Evolutionary conservation across 2,113 vertebrate genomes (phyloP).

Genomic region (Castor canadensis): DNA sequence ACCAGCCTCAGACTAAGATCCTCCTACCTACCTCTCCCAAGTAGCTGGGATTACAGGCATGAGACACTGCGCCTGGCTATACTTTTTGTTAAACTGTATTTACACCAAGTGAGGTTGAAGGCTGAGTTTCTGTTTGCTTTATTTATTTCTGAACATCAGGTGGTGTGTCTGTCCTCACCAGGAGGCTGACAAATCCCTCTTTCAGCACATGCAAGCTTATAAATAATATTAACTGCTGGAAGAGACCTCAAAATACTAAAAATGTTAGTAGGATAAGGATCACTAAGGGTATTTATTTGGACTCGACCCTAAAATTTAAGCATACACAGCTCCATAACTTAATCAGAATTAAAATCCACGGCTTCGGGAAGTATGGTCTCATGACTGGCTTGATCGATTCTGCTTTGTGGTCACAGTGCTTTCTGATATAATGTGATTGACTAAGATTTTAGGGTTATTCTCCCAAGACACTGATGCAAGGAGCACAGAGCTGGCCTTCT

Average conservation of each 20-base stretch:
- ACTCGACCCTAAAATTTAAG: too few relatives aligned
- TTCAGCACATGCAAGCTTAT: fast-evolving
- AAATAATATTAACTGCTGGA: not conserved
- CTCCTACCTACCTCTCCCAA: too few relatives aligned
- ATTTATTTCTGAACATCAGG: not conserved
- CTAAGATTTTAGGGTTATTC: not conserved
- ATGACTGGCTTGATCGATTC: fast-evolving
- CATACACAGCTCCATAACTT: fast-evolving
- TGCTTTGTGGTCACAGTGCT: not conserved
- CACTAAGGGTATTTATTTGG: not conserved
- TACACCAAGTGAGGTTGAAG: not conserved
- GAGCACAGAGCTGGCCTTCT: fast-evolving
- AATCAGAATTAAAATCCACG: not conserved
- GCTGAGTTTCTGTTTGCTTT: not conserved
- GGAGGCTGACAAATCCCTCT: not conserved
- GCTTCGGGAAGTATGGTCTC: too few relatives aligned
- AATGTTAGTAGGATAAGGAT: fast-evolving
- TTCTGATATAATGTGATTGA: not conserved
- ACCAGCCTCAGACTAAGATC: too few relatives aligned
- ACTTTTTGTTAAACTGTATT: not conserved
- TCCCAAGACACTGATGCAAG: fast-evolving
- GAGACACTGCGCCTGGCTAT: too few relatives aligned
- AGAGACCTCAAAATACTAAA: fast-evolving
- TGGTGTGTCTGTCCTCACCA: not conserved
- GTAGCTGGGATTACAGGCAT: too few relatives aligned